phyloP scores from a whole-genome alignment of 1,140 invertebrate genomes.

The Drosophila kohkoa region DNA sequence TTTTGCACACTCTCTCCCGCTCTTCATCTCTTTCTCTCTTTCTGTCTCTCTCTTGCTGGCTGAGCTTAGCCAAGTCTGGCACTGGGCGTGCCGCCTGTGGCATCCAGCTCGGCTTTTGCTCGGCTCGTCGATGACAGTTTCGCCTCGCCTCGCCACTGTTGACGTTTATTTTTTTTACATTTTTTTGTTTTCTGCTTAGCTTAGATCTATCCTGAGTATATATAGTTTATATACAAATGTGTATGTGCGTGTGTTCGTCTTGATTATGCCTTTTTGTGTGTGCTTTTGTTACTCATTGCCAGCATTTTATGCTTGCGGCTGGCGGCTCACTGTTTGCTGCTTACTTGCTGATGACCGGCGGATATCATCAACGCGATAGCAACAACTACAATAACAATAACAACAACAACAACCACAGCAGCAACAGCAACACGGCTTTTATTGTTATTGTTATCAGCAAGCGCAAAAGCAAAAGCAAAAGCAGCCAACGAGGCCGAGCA shows the following conservation, averaged over 20 bases:
- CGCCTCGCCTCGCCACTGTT: too few relatives aligned
- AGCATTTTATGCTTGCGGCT: conserved; percentile 18
- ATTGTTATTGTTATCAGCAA: conserved; percentile 73
- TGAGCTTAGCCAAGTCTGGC: conserved; percentile 2
- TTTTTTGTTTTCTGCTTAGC: background rate
- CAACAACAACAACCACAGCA: conserved; percentile 26
- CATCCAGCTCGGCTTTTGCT: conserved; percentile 7
- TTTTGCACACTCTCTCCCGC: too few relatives aligned
- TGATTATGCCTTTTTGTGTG: conserved; percentile 5
- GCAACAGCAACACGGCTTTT: conserved; percentile 31
- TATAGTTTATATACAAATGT: conserved; percentile 3
- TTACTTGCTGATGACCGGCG: conserved; percentile 55
- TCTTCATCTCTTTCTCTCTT: background rate
- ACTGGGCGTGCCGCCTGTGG: conserved; percentile 14
- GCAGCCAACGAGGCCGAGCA: conserved; percentile 29
- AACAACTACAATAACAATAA: conserved; percentile 16
- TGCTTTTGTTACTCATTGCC: conserved; percentile 57
- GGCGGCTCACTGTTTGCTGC: conserved; percentile 25
- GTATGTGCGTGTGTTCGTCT: conserved; percentile 6
- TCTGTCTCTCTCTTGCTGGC: background rate
- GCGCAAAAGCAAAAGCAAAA: conserved; percentile 9
- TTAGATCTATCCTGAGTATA: conserved; percentile 3
- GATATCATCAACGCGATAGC: conserved; percentile 64
- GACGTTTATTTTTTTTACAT: background rate
- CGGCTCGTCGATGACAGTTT: conserved; percentile 1